Conservation (phyloP, 2,888 invertebrate species). For the Maniola hyperantus region DNA sequence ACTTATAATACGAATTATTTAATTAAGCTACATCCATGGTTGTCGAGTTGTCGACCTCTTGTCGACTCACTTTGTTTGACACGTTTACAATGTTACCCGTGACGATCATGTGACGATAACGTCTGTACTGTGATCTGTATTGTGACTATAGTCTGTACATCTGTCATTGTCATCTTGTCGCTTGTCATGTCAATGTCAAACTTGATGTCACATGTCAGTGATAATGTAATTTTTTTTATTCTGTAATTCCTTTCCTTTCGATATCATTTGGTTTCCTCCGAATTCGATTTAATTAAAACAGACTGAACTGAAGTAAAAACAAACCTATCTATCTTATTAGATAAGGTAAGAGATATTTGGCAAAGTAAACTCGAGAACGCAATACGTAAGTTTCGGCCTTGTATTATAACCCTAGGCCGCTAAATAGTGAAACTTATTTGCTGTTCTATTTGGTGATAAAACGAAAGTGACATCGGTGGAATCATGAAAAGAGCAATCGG, state of each 20-base stretch:
- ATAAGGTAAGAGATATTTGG: slow-evolving; percentile 51
- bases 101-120: too few species aligned
- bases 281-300: neutral
- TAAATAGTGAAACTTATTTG: slow-evolving; percentile 27
- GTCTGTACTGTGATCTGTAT: too few species aligned
- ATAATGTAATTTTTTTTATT: slow-evolving; percentile 76
- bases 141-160: too few species aligned
- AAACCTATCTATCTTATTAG: slow-evolving; percentile 52
- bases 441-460: slow-evolving; percentile 35
- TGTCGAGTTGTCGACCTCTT: too few species aligned
- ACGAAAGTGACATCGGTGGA: slow-evolving; percentile 40
- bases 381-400: slow-evolving; percentile 57
- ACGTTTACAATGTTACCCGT: too few species aligned
- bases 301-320: slow-evolving; percentile 45
- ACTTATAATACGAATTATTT: too few species aligned
- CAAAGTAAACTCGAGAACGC: slow-evolving; percentile 32
- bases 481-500: slow-evolving; percentile 71
- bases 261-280: slow-evolving; percentile 49
- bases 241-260: slow-evolving; percentile 44
- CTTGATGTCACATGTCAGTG: slow-evolving; percentile 67
- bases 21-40: too few species aligned
- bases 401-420: slow-evolving; percentile 50
- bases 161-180: too few species aligned
- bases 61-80: too few species aligned
- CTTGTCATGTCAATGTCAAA: neutral